Evolutionary conservation across 2,113 vertebrate species (phyloP), one percentile per base, ranked within the genome.

Genomic region (Elachura formosa): DNA sequence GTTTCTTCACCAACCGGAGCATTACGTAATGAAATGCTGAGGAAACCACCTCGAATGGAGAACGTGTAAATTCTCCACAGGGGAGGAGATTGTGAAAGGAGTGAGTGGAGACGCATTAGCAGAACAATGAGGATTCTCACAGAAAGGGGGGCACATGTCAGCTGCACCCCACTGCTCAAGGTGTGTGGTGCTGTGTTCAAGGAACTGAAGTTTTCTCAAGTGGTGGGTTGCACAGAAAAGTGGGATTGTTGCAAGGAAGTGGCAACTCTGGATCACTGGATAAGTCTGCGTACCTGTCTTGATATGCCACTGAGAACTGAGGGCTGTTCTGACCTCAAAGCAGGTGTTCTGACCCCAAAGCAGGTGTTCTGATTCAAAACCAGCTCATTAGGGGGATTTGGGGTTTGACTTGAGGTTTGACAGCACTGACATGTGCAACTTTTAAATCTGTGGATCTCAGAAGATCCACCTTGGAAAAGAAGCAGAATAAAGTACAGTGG

Each of bases 131-230:
- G 59, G 74, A 82, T 56, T 41, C 58, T 93, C 55, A 45, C 22
- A 82, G 83, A 84, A 84, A 91, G 17, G 8, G 46, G 90, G 90
- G 77, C 87, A 93, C 34, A 3, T 74, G 92, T 92, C 89, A 95
- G 55, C 66, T 51, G 80, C 71, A 64, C 89, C 94, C 95, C 87
- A 82, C 92, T 91, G 88, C 14, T 87, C 54, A n/a, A 55, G 81
- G 54, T 45, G 86, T 49, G 48, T 56, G 54, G 28, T 54, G 81
- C 89, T 69, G 67, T 36, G 81, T 43, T 87, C 0, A 1, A 84
- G 84, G 66, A 91, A 49, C 76, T 69, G 75, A 79, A 93, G 83
- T 67, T 21, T 81, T 75, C 74, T 87, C 56, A 29, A 75, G 64
- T 1, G 7, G 6, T 0, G 8, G 54, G 46, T 69, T 54, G 48